phyloP scores from a whole-genome alignment of 2,888 invertebrate genomes.

The Clusia tigrina region DNA sequence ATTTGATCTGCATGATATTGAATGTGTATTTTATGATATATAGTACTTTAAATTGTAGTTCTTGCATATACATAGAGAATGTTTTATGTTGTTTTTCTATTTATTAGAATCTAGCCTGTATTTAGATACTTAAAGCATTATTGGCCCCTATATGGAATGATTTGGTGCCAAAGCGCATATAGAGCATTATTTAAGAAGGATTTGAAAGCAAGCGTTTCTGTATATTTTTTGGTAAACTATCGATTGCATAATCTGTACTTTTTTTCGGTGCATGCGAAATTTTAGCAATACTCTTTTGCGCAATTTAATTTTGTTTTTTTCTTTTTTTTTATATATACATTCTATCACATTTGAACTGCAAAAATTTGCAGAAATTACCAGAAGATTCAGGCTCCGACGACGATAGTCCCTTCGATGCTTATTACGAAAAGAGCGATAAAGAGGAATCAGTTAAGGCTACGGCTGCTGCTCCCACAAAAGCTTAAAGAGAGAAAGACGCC shows the following conservation, averaged over 20 bases:
- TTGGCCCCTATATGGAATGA: neutral
- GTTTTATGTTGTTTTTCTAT: neutral
- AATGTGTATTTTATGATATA: too few relatives aligned
- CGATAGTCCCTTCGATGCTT: slow-evolving; percentile 62
- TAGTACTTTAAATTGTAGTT: too few relatives aligned
- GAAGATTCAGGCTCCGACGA: slow-evolving; percentile 63
- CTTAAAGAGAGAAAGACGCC: too few relatives aligned
- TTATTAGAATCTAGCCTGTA: neutral
- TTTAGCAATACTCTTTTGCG: slow-evolving; percentile 15
- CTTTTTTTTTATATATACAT: slow-evolving; percentile 15
- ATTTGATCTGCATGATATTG: too few relatives aligned
- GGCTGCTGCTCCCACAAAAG: too few relatives aligned
- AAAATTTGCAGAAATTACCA: slow-evolving; percentile 56
- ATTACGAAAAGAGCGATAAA: slow-evolving; percentile 58
- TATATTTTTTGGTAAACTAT: too few relatives aligned
- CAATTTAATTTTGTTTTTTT: slow-evolving; percentile 14
- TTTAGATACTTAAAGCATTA: neutral
- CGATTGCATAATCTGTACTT: neutral
- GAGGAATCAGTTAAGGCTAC: slow-evolving; percentile 42
- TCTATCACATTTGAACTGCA: slow-evolving; percentile 20
- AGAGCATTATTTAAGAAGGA: too few relatives aligned
- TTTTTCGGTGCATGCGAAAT: neutral
- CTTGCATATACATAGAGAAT: neutral
- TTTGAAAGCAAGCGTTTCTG: too few relatives aligned
- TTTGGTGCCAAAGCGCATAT: neutral